Percentiles rank a stretch among this genome's conserved stretches.
Evolutionary conservation across 2,113 vertebrate genomes (phyloP).

Genomic region (Myotis brandtii): DNA sequence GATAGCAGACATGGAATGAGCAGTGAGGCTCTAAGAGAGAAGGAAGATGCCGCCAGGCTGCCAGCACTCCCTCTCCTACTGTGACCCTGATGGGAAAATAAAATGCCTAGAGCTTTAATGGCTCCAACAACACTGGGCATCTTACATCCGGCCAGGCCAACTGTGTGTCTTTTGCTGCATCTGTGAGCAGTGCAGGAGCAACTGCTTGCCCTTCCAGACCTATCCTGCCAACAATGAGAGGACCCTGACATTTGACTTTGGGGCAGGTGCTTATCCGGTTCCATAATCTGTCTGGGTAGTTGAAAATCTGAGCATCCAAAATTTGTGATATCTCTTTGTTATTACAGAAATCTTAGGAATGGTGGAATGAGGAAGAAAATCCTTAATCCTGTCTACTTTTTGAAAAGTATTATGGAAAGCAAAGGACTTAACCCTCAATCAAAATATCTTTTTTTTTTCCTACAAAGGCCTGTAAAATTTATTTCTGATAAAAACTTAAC

Average conservation of each 20-base stretch:
- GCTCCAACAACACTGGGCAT: not conserved
- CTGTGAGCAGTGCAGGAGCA: not conserved
- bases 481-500: slow-evolving; percentile 27
- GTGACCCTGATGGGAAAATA: not conserved
- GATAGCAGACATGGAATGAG: not conserved
- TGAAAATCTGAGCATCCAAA: not conserved
- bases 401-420: not conserved
- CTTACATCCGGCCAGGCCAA: not conserved
- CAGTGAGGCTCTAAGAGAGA: not conserved
- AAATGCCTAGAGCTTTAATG: not conserved
- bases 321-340: not conserved
- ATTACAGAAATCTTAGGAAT: not conserved
- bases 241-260: not conserved
- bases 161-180: not conserved
- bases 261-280: not conserved
- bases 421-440: not conserved
- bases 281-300: not conserved
- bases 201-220: not conserved
- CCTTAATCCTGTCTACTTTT: not conserved
- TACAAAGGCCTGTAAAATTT: not conserved
- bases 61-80: not conserved
- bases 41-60: not conserved
- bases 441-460: not conserved
- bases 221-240: rapidly evolving
- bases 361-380: not conserved